Percentiles rank a stretch among this genome's conserved stretches.
phyloP scores from a whole-genome alignment of 2,888 invertebrate genomes.

The Cephus pulcher region DNA sequence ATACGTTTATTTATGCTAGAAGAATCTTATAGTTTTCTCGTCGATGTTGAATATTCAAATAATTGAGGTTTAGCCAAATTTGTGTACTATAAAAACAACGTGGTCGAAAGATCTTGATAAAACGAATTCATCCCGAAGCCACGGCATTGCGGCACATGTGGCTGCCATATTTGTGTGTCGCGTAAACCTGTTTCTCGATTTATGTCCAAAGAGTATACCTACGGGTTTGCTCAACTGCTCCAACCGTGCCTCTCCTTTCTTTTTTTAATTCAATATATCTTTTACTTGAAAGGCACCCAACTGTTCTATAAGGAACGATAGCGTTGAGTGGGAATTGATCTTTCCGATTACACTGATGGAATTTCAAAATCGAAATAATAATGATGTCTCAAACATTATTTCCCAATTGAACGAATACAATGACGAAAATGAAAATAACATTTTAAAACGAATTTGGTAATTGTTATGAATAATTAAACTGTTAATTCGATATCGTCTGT shows the following conservation, averaged over 20 bases:
- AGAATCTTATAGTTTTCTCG: no score
- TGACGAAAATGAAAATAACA: not conserved
- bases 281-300: not conserved
- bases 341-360: not conserved
- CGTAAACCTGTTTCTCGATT: constrained; percentile 25
- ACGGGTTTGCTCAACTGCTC: not conserved
- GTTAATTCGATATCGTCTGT: not conserved
- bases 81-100: not conserved
- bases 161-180: constrained; percentile 25
- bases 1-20: no score
- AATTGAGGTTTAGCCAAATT: not conserved
- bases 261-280: not conserved
- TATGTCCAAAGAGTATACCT: constrained; percentile 33
- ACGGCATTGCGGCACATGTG: constrained; percentile 18
- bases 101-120: not conserved
- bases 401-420: not conserved
- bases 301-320: not conserved
- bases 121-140: not conserved
- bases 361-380: not conserved
- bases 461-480: not conserved
- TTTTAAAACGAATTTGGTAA: not conserved
- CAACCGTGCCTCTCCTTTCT: not conserved
- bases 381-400: not conserved
- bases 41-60: not conserved
- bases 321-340: not conserved